phyloP scores from a whole-genome alignment of 2,113 vertebrate species.

The Cyprinus carpio region DNA sequence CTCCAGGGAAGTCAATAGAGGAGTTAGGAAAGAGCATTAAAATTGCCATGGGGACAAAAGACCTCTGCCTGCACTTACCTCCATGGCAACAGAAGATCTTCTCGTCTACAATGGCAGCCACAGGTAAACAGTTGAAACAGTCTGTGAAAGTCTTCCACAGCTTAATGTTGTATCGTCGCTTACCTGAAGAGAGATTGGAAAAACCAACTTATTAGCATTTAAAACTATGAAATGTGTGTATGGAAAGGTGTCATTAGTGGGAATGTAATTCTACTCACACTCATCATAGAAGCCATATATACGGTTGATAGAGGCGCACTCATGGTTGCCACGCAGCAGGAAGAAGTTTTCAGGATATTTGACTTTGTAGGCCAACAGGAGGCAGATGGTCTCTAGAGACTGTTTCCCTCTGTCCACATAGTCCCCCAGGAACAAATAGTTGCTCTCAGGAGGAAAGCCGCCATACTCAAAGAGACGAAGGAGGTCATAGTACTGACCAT shows the following conservation, averaged over 20 bases:
- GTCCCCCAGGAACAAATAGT: no score
- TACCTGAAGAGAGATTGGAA: constrained; percentile 61
- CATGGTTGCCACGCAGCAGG: no score
- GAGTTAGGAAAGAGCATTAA: background rate
- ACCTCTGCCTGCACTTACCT: constrained; percentile 59
- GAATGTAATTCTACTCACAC: background rate
- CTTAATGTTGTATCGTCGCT: constrained; percentile 81
- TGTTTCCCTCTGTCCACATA: no score
- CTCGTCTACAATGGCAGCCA: constrained; percentile 81
- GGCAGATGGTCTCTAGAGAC: constrained; percentile 10
- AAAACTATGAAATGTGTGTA: background rate
- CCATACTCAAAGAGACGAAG: constrained; percentile 53
- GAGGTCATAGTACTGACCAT: no score
- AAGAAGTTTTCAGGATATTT: no score
- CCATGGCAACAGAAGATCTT: constrained; percentile 84
- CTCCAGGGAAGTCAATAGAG: constrained; percentile 13
- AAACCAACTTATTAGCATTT: background rate
- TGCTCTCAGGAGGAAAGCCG: no score
- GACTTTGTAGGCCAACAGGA: no score
- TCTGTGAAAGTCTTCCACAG: constrained; percentile 83
- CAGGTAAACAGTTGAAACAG: constrained; percentile 82
- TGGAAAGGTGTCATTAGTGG: background rate
- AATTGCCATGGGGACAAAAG: constrained; percentile 40
- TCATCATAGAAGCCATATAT: no score
- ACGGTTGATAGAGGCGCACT: no score